These are phyloP conservation scores for Terrapene triunguis DNA, from an alignment of 2,113 vertebrate species.

Conservation along the genomic window DNA sequence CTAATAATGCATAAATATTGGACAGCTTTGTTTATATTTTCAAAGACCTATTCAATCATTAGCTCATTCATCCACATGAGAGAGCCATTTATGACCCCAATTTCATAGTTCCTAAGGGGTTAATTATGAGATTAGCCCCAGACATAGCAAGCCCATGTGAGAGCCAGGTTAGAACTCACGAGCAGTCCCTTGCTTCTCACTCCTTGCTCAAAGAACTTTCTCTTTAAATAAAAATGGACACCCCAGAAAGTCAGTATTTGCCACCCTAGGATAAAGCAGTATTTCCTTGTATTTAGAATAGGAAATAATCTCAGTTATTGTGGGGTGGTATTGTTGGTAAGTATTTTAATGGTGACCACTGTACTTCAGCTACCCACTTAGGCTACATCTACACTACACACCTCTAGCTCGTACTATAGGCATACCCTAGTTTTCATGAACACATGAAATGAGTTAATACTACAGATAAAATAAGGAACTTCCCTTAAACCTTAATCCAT, in stretches of 20 bases:
- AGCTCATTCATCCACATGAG: not conserved
- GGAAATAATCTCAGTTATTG: not conserved
- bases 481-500: not conserved
- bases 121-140: accelerated
- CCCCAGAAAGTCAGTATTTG: not conserved
- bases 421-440: not conserved
- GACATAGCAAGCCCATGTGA: not conserved
- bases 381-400: not conserved
- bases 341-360: not conserved
- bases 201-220: not conserved
- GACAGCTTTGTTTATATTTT: not conserved
- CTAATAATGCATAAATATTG: not conserved
- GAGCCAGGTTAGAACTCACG: accelerated
- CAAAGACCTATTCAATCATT: not conserved
- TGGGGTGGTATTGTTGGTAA: not conserved
- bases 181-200: not conserved
- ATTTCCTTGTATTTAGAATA: not conserved
- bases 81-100: not conserved
- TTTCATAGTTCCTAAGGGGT: not conserved
- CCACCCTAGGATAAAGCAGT: not conserved
- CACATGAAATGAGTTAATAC: not conserved
- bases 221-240: accelerated
- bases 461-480: not conserved
- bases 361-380: too few species aligned
- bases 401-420: too few species aligned